These are phyloP conservation scores for Caradrina kadenii DNA, from an alignment of 2,888 invertebrate species.

Conservation along the genomic window DNA sequence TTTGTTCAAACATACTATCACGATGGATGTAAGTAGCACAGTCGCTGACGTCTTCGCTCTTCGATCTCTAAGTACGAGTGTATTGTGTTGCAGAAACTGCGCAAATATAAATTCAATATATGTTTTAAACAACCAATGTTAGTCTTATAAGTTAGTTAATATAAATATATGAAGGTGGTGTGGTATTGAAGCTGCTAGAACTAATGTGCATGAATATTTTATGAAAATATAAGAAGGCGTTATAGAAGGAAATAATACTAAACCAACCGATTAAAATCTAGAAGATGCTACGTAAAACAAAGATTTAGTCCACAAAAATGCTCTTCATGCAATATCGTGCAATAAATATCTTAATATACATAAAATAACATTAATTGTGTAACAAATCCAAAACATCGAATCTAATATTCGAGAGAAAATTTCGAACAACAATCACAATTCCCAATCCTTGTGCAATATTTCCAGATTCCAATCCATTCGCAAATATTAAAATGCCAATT, in stretches of 20 bases:
- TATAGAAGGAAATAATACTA: conserved; percentile 23
- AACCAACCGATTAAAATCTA: conserved; percentile 36
- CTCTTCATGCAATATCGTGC: conserved; percentile 57
- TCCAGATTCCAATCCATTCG: conserved; percentile 75
- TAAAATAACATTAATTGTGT: conserved; percentile 57
- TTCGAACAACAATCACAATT: conserved; percentile 66
- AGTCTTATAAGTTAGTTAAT: conserved; percentile 61
- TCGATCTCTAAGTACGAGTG: conserved; percentile 89
- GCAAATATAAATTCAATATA: conserved; percentile 80
- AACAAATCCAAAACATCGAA: conserved; percentile 63
- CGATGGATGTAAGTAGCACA: conserved; percentile 84
- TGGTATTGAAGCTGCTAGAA: conserved; percentile 48
- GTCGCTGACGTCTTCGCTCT: conserved; percentile 81
- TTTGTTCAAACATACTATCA: conserved; percentile 82
- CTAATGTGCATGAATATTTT: conserved; percentile 54
- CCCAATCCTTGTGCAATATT: conserved; percentile 71
- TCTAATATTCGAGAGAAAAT: conserved; percentile 65
- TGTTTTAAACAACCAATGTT: conserved; percentile 68
- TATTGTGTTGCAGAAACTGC: conserved; percentile 88
- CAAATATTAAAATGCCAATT: conserved; percentile 84
- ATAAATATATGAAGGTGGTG: conserved; percentile 44
- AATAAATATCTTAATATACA: conserved; percentile 59
- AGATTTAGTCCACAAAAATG: conserved; percentile 32
- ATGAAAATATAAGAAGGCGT: conserved; percentile 15
- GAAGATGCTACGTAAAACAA: conserved; percentile 33